A percentile compares a stretch with the other conserved stretches of the same genome.
Conservation (phyloP, 30 jellyfish, hydroid and myxozoan genomes). For the Aurelia coerulea region DNA sequence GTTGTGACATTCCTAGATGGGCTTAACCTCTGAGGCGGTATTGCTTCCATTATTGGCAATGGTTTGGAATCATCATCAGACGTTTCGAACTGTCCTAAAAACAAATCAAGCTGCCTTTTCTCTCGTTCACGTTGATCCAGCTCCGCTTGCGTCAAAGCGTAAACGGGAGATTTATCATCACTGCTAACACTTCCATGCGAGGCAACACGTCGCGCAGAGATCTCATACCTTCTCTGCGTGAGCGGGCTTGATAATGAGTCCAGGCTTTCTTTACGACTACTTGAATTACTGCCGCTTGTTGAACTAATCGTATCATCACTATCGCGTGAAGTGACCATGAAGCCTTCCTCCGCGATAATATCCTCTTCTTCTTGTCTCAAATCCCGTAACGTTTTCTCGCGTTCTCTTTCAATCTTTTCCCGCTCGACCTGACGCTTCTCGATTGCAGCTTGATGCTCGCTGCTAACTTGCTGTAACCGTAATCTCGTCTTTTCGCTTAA, state of each 20-base stretch:
- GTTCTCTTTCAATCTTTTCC: conserved; percentile 73
- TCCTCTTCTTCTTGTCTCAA: conserved; percentile 81
- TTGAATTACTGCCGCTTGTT: conserved; percentile 85
- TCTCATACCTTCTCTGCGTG: conserved; percentile 61
- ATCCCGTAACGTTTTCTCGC: conserved; percentile 66
- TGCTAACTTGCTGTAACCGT: conserved; percentile 76
- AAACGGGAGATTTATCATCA: conserved; percentile 72
- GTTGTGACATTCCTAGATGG: conserved; percentile 38
- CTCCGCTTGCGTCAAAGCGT: conserved; percentile 59
- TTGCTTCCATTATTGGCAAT: conserved; percentile 19
- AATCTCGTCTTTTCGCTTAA: conserved; percentile 83
- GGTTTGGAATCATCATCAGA: conserved; percentile 54
- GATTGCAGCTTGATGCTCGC: conserved; percentile 81
- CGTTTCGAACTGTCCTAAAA: conserved; percentile 73
- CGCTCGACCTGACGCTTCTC: conserved; percentile 78
- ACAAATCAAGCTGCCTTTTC: conserved; percentile 64
- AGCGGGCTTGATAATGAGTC: conserved; percentile 95
- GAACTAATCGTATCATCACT: conserved; percentile 82
- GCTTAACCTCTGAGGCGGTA: conserved; percentile 3
- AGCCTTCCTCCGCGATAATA: conserved; percentile 39
- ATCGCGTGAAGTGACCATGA: conserved; percentile 35
- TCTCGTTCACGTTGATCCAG: conserved; percentile 76
- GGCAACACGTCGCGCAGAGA: conserved; percentile 47
- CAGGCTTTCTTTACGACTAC: conserved; percentile 92
- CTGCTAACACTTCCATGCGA: conserved; percentile 67